These are phyloP conservation scores for Amphiduros pacificus DNA, from an alignment of 2,888 invertebrate genomes.

Conservation along the genomic window DNA sequence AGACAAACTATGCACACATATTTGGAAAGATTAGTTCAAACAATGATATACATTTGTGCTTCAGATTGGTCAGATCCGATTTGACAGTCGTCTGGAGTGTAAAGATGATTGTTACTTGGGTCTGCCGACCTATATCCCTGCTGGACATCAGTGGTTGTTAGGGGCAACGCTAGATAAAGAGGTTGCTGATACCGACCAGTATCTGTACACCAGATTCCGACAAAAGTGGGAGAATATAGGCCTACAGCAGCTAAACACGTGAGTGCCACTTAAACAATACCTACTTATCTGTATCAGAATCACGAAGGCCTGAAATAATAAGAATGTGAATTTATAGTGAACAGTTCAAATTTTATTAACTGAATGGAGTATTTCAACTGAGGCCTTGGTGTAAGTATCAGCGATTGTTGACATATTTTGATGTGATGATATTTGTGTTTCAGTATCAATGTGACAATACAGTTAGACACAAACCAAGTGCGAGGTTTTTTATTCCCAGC, in stretches of 20 bases:
- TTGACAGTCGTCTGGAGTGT: slow-evolving; percentile 76
- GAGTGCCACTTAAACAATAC: not conserved
- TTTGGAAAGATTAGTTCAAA: too few relatives aligned
- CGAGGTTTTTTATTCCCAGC: slow-evolving; percentile 70
- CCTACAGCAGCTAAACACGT: slow-evolving; percentile 17
- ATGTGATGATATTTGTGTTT: too few relatives aligned
- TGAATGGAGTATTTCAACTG: too few relatives aligned
- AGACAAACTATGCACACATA: too few relatives aligned
- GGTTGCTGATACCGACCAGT: slow-evolving; percentile 72
- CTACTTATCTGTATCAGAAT: too few relatives aligned
- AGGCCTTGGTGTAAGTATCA: too few relatives aligned
- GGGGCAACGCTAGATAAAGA: slow-evolving; percentile 69
- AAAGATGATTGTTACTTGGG: slow-evolving; percentile 77
- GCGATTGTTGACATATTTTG: too few relatives aligned
- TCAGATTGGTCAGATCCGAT: slow-evolving; percentile 67
- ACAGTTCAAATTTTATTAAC: too few relatives aligned
- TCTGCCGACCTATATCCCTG: slow-evolving; percentile 69
- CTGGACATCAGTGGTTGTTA: slow-evolving; percentile 71
- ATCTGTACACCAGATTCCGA: slow-evolving; percentile 68
- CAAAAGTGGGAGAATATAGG: slow-evolving; percentile 63
- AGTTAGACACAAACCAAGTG: slow-evolving; percentile 75
- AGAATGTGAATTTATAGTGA: too few relatives aligned
- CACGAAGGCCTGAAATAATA: too few relatives aligned
- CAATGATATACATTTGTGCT: slow-evolving; percentile 25
- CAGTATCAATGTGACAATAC: slow-evolving; percentile 73